Evolutionary conservation across 2,888 invertebrate species (phyloP).

Genomic region (Clostera curtula): DNA sequence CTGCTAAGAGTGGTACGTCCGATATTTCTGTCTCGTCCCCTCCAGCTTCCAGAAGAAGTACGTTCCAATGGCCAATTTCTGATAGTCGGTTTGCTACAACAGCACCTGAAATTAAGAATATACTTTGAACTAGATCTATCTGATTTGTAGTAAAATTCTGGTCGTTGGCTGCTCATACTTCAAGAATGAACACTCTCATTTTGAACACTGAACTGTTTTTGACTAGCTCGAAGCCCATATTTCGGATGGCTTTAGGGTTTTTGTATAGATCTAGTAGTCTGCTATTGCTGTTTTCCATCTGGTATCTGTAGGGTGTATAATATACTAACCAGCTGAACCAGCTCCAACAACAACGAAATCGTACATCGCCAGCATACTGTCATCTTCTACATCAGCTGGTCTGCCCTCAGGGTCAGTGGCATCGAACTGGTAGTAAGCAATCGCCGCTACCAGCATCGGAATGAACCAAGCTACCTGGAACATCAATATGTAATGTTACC

Average conservation of each 20-base stretch:
- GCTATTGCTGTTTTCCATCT: too few species aligned
- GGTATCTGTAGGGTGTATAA: neutral
- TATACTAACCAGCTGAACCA: conserved; percentile 84
- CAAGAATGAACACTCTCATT: too few species aligned
- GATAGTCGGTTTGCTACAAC: conserved; percentile 89
- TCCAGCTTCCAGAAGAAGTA: conserved; percentile 89
- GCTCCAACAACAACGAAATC: conserved; percentile 92
- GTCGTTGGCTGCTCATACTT: too few species aligned
- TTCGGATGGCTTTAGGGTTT: too few species aligned
- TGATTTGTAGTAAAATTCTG: too few species aligned
- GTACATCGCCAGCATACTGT: conserved; percentile 79
- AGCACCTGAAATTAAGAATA: conserved; percentile 73
- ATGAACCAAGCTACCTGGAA: conserved; percentile 84
- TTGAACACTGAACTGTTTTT: too few species aligned
- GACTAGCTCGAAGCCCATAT: too few species aligned
- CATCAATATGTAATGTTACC: neutral
- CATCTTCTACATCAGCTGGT: conserved; percentile 81
- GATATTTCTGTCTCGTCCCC: conserved; percentile 94
- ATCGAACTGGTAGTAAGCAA: conserved; percentile 91
- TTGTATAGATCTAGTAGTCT: too few species aligned
- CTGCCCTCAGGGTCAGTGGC: conserved; percentile 88
- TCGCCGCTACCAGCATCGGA: conserved; percentile 87
- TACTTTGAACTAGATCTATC: neutral
- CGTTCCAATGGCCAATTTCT: conserved; percentile 86
- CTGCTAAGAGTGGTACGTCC: conserved; percentile 90